A percentile compares a stretch with the other conserved stretches of the same genome.
phyloP scores from a whole-genome alignment of 2,888 invertebrate genomes.

The Eristalis tenax region DNA sequence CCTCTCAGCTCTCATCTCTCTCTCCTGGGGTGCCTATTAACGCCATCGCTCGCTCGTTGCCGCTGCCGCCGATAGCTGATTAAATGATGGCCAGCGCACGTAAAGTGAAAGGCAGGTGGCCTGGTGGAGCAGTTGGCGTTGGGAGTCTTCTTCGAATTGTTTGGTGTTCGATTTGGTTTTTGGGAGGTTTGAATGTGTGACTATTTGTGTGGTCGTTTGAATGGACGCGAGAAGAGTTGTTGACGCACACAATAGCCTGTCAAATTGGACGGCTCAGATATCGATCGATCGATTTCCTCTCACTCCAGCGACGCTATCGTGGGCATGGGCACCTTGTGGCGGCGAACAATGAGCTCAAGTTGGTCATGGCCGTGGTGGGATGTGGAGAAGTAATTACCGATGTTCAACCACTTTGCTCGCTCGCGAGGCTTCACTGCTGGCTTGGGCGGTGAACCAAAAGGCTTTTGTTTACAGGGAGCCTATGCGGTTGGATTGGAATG shows the following conservation, averaged over 20 bases:
- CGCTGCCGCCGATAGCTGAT: slow-evolving; percentile 31
- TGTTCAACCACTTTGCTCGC: not conserved
- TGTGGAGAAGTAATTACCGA: not conserved
- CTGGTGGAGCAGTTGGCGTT: not conserved
- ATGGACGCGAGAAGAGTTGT: not conserved
- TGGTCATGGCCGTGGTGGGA: not conserved
- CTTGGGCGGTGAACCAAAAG: not conserved
- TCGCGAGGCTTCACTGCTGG: not conserved
- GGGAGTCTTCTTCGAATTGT: not conserved
- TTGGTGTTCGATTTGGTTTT: not conserved
- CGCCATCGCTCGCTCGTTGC: not conserved
- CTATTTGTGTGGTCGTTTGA: not conserved
- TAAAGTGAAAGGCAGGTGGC: slow-evolving; percentile 61
- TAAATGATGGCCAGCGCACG: slow-evolving; percentile 62
- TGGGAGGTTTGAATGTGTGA: not conserved
- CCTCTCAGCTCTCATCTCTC: not conserved
- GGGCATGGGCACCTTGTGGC: not conserved
- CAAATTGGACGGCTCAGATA: not conserved
- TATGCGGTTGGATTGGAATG: too few relatives aligned
- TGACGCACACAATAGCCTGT: not conserved
- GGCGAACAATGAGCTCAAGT: not conserved
- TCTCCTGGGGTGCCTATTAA: not conserved
- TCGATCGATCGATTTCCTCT: slow-evolving; percentile 1
- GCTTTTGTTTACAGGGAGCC: too few relatives aligned
- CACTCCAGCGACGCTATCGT: not conserved